phyloP scores from a whole-genome alignment of 1,140 invertebrate species.

The Drosophila pallidifrons region DNA sequence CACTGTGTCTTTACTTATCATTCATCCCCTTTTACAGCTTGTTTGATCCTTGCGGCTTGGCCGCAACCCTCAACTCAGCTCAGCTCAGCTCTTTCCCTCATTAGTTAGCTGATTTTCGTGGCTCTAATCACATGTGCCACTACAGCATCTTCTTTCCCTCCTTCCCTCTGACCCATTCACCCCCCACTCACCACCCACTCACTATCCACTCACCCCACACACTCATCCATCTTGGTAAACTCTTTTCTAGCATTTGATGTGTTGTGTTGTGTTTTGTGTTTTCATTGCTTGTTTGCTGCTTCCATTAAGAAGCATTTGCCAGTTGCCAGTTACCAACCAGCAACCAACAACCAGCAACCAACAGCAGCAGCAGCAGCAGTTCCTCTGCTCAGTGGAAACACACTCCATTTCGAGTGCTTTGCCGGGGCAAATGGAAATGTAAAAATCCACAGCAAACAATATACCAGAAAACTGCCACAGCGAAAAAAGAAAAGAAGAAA shows the following conservation, averaged over 20 bases:
- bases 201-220: not conserved
- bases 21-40: slow-evolving; percentile 45
- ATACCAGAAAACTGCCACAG: slow-evolving; percentile 3
- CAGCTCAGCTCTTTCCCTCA: not conserved
- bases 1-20: not conserved
- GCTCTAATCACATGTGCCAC: slow-evolving; percentile 39
- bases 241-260: slow-evolving; percentile 16
- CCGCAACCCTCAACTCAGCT: not conserved
- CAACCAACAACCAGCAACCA: no score
- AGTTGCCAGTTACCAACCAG: slow-evolving; percentile 3
- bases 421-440: slow-evolving; percentile 39
- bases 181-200: not conserved
- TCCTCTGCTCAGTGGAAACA: slow-evolving; percentile 1
- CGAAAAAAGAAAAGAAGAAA: slow-evolving; percentile 18
- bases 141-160: not conserved
- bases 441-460: slow-evolving; percentile 28
- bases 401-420: slow-evolving; percentile 13
- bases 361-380: no score
- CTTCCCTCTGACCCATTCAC: not conserved
- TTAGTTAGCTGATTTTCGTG: slow-evolving; percentile 32
- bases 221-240: not conserved
- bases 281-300: slow-evolving; percentile 13
- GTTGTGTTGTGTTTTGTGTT: slow-evolving; percentile 1
- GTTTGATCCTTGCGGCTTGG: slow-evolving; percentile 44
- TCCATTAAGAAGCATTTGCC: no score